These are phyloP conservation scores for Miltochrista miniata DNA, from an alignment of 2,888 invertebrate species.

Conservation along the genomic window DNA sequence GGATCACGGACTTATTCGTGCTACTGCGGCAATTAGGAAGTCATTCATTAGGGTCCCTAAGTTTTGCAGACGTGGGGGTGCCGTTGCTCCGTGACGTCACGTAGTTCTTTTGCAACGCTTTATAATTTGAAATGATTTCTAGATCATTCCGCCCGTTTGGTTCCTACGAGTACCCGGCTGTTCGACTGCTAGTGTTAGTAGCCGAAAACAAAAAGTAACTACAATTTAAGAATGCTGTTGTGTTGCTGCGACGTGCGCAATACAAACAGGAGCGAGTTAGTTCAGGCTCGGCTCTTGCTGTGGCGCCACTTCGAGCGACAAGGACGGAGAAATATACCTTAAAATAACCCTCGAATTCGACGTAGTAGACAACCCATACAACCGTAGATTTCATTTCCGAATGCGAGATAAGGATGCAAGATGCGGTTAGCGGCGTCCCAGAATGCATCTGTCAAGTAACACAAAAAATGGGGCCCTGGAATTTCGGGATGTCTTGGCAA, in stretches of 20 bases:
- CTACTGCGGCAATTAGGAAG: slow-evolving; percentile 82
- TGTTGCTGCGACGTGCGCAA: slow-evolving; percentile 45
- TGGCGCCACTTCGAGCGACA: slow-evolving; percentile 77
- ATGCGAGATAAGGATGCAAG: slow-evolving; percentile 77
- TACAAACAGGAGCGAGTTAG: slow-evolving; percentile 73
- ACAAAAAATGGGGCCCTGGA: slow-evolving; percentile 77
- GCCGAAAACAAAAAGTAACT: slow-evolving; percentile 64
- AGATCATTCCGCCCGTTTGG: slow-evolving; percentile 46
- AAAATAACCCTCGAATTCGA: slow-evolving; percentile 77
- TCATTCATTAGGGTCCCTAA: slow-evolving; percentile 83
- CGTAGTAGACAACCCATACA: slow-evolving; percentile 57
- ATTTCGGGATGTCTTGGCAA: slow-evolving; percentile 77
- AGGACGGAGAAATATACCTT: slow-evolving; percentile 71
- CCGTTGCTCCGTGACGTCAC: slow-evolving; percentile 71
- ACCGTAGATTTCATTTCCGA: slow-evolving; percentile 69
- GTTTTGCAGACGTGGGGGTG: slow-evolving; percentile 83
- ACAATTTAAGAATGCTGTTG: slow-evolving; percentile 69
- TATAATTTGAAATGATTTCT: slow-evolving; percentile 51
- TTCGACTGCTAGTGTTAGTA: slow-evolving; percentile 38
- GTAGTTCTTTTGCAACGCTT: slow-evolving; percentile 59
- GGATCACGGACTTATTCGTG: slow-evolving; percentile 78
- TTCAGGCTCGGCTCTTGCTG: slow-evolving; percentile 50
- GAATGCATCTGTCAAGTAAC: slow-evolving; percentile 81
- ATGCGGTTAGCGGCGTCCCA: slow-evolving; percentile 79
- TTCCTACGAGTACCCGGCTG: slow-evolving; percentile 29